Percentiles rank a stretch among this genome's conserved stretches.
Conservation (phyloP, 2,888 invertebrate species). For the Mallateleia sp. region DNA sequence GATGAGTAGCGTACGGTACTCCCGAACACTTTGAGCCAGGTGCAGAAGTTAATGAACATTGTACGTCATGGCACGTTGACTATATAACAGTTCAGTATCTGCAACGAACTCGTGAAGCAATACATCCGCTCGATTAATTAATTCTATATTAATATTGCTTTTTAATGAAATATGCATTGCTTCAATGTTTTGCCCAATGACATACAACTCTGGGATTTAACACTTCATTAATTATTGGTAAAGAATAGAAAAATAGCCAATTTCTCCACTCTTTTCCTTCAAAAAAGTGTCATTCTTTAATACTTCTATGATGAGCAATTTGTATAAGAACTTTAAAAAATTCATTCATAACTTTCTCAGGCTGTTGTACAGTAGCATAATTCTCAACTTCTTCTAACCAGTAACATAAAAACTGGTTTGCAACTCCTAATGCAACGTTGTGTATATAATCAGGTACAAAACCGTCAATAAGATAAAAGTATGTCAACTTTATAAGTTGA, state of each 20-base stretch:
- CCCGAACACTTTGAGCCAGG: not conserved
- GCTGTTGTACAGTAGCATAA: not conserved
- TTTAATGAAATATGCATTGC: constrained; percentile 54
- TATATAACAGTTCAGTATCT: not conserved
- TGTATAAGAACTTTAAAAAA: not conserved
- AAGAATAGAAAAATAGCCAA: constrained; percentile 72
- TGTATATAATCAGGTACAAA: constrained; percentile 15
- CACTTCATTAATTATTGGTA: constrained; percentile 38
- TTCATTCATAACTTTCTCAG: not conserved
- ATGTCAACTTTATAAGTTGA: not conserved
- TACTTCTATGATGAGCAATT: not conserved
- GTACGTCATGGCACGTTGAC: not conserved
- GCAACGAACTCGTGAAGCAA: constrained; percentile 13
- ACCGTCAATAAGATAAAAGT: not conserved
- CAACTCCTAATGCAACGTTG: constrained; percentile 45
- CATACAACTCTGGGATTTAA: constrained; percentile 43
- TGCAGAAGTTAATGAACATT: not conserved
- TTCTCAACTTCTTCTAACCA: constrained; percentile 51
- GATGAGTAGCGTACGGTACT: no score
- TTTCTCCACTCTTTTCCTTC: constrained; percentile 68
- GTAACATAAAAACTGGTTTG: constrained; percentile 45
- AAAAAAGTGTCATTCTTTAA: constrained; percentile 50
- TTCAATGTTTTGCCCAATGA: constrained; percentile 72
- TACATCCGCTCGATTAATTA: constrained; percentile 46
- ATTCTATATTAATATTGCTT: constrained; percentile 49